These are phyloP conservation scores for Chlamydotis undulata DNA, from an alignment of 2,113 vertebrate genomes.

Conservation along the genomic window DNA sequence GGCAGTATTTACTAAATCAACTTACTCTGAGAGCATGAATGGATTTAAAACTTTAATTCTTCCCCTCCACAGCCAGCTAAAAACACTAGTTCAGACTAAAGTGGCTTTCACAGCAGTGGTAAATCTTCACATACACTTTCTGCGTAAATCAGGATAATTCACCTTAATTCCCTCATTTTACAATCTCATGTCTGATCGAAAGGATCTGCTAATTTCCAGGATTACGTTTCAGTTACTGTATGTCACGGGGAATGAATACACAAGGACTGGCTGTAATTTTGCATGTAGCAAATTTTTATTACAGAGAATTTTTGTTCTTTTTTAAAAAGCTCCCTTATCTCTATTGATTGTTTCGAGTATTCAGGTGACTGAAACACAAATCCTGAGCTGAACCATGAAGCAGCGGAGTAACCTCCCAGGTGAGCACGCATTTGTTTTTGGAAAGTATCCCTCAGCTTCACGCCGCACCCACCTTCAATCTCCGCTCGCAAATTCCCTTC, in stretches of 20 bases:
- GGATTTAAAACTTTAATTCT: neutral
- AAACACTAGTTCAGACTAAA: neutral
- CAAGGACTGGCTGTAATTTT: neutral
- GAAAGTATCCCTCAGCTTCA: neutral
- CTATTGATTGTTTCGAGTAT: neutral
- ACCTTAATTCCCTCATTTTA: neutral
- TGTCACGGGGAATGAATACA: neutral
- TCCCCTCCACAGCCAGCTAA: neutral
- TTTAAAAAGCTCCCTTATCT: neutral
- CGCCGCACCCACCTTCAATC: neutral
- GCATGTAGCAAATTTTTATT: neutral
- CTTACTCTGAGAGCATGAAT: neutral
- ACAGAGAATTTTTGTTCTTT: neutral
- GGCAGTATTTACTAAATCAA: neutral
- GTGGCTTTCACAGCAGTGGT: neutral
- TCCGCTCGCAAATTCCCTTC: neutral
- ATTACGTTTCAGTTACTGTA: neutral
- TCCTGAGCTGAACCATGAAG: neutral
- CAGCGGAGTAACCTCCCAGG: neutral
- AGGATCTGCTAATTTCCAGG: neutral
- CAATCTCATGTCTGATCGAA: rapidly evolving
- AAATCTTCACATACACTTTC: rapidly evolving
- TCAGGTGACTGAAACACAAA: neutral
- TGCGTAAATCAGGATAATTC: neutral
- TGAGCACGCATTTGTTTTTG: neutral